These are phyloP conservation scores for Dromaius novaehollandiae DNA, from an alignment of 2,113 vertebrate genomes.

Conservation along the genomic window DNA sequence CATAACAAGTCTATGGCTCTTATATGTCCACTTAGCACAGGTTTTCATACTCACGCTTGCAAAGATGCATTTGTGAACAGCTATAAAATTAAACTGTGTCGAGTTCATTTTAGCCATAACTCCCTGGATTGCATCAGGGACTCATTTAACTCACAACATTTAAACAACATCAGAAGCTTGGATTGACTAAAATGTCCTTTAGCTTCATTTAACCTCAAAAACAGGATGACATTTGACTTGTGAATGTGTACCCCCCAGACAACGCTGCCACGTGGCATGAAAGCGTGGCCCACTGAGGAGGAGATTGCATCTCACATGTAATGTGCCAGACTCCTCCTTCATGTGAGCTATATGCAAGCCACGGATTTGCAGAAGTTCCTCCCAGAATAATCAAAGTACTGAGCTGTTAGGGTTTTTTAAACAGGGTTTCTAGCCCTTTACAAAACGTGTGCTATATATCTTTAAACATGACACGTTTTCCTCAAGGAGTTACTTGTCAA, in stretches of 20 bases:
- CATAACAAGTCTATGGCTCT: not conserved
- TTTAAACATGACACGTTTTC: slow-evolving; percentile 77
- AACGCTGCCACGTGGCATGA: not conserved
- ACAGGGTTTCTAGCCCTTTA: slow-evolving; percentile 50
- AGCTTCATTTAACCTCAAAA: slow-evolving; percentile 56
- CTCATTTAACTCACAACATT: not conserved
- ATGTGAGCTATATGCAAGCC: not conserved
- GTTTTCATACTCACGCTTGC: not conserved
- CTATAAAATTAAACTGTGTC: not conserved
- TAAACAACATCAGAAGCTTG: not conserved
- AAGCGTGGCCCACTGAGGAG: not conserved
- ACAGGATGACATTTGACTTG: slow-evolving; percentile 39
- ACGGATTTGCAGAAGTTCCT: not conserved
- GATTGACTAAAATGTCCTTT: slow-evolving; percentile 21
- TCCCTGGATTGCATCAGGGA: not conserved
- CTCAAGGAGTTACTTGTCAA: slow-evolving; percentile 75
- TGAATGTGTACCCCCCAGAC: slow-evolving; percentile 45
- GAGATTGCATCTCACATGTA: not conserved
- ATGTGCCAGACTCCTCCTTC: not conserved
- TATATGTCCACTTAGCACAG: not conserved
- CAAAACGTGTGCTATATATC: slow-evolving; percentile 73
- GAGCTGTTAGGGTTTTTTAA: not conserved
- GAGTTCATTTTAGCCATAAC: not conserved
- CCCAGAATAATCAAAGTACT: slow-evolving; percentile 33
- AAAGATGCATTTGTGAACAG: not conserved